phyloP scores from a whole-genome alignment of 2,113 vertebrate species.

The Poecilia latipinna region DNA sequence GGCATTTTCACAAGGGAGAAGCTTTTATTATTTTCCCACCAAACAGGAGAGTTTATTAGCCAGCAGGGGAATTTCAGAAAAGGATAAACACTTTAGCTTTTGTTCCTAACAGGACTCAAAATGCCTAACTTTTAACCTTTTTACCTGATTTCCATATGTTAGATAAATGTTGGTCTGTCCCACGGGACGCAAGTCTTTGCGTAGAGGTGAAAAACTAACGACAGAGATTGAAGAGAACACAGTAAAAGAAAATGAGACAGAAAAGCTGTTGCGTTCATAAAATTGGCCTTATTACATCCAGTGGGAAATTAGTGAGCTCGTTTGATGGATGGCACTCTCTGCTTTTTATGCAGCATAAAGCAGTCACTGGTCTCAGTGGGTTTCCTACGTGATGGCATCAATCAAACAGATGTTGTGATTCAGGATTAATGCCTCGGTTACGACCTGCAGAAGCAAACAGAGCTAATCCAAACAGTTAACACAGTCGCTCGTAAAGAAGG shows the following conservation, averaged over 20 bases:
- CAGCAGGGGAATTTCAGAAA: not conserved
- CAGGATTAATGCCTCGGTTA: constrained; percentile 48
- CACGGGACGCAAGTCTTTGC: not conserved
- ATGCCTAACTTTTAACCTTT: not conserved
- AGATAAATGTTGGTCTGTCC: not conserved
- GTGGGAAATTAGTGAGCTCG: constrained; percentile 64
- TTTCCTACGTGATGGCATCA: constrained; percentile 41
- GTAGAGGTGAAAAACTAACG: constrained; percentile 4
- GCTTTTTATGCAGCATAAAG: constrained; percentile 68
- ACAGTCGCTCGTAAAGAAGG: not conserved
- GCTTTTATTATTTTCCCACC: too few relatives aligned
- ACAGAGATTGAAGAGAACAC: constrained; percentile 3
- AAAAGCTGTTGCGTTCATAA: constrained; percentile 38
- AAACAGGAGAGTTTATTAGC: not conserved
- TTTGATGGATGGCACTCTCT: constrained; percentile 70
- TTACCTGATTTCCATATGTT: not conserved
- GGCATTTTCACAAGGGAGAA: not conserved
- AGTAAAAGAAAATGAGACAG: constrained; percentile 10
- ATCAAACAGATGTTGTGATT: constrained; percentile 53
- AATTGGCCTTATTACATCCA: constrained; percentile 61
- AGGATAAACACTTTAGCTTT: not conserved
- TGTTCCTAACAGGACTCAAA: not conserved
- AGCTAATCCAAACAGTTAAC: not conserved
- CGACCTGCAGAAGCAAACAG: not conserved
- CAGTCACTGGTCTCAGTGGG: constrained; percentile 56